Base-by-base conservation (phyloP, 2,113 vertebrate species). In the Rhabdomys dilectus region DNA sequence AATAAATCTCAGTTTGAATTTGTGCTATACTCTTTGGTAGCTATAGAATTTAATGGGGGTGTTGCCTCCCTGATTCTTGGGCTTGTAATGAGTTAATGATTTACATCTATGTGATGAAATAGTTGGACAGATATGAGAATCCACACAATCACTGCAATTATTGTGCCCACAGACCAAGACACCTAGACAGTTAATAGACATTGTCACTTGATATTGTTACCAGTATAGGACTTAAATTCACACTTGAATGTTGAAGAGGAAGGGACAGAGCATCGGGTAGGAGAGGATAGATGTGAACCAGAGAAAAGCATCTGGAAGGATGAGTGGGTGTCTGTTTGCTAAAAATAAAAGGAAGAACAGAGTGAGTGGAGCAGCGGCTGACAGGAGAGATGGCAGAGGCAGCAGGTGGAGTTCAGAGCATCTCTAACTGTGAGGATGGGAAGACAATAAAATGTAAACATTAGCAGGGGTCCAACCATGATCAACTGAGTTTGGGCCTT, bases 211-310 rank as follows among this genome's bases (percentile, higher is more conserved):
- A n/a, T 56, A 31, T 56, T 56, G 4, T 39, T 56, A 29, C 2
- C 7, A 53, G 8, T 7, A 64, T 36, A 45, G 2, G 58, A 42
- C 9, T 64, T 6, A 17, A 82, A 91, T 48, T 26, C 26, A 21
- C n/a, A 75, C 51, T 56, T 78, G 68, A 91, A 48, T 36, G 51
- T 31, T 3, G 7, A 26, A 22, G 22, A 88, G 29, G 22, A 34
- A 91, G 75, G 11, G 48, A n/a, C 31, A 1, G 11, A 53, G 11
- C n/a, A 4, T 3, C 0, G 0, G 10, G 4, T 26, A 29, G 34
- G 3, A 80, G 60, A 70, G 75, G n/a, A 10, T 0, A 60, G 7
- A 22, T 64, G 16, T 62, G 45, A 95, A 80, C 22, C 72, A 92
- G 12, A 88, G 21, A 73, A 78, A 24, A 22, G 31, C 39, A 3